phyloP scores from a whole-genome alignment of 2,797 vertebrate genomes.

The Neoniphon sammara region DNA sequence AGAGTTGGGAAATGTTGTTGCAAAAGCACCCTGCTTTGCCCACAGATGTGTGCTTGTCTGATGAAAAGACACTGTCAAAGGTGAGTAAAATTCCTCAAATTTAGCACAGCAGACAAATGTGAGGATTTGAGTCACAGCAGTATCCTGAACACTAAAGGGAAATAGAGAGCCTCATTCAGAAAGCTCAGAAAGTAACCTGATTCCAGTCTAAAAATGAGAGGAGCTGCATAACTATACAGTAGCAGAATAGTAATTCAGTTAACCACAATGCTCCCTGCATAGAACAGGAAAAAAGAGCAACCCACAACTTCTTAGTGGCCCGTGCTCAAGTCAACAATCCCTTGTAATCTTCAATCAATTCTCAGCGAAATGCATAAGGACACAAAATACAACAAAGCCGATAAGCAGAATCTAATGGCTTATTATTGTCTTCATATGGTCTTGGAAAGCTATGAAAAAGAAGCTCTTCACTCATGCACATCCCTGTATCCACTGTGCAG shows the following conservation, averaged over 20 bases:
- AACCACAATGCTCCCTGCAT: constrained; percentile 59
- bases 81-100: constrained; percentile 33
- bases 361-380: constrained; percentile 26
- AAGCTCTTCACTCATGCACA: background rate
- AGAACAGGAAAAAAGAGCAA: constrained; percentile 44
- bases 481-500: constrained; percentile 27
- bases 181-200: constrained; percentile 47
- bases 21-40: constrained; percentile 62
- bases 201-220: constrained; percentile 64
- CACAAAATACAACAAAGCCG: constrained; percentile 6
- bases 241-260: constrained; percentile 64
- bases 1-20: constrained; percentile 14
- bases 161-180: constrained; percentile 18
- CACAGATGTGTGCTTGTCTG: constrained; percentile 74
- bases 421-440: constrained; percentile 16
- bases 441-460: constrained; percentile 14
- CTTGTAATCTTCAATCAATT: constrained; percentile 44
- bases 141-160: constrained; percentile 25
- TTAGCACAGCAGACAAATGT: constrained; percentile 8
- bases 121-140: constrained; percentile 33
- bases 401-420: background rate
- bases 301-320: constrained; percentile 50
- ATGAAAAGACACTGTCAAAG: constrained; percentile 73
- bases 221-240: constrained; percentile 59
- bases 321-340: constrained; percentile 40